A percentile compares a stretch with the other conserved stretches of the same genome.
Conservation (phyloP, 2,113 vertebrate species). For the Hoplias malabaricus region DNA sequence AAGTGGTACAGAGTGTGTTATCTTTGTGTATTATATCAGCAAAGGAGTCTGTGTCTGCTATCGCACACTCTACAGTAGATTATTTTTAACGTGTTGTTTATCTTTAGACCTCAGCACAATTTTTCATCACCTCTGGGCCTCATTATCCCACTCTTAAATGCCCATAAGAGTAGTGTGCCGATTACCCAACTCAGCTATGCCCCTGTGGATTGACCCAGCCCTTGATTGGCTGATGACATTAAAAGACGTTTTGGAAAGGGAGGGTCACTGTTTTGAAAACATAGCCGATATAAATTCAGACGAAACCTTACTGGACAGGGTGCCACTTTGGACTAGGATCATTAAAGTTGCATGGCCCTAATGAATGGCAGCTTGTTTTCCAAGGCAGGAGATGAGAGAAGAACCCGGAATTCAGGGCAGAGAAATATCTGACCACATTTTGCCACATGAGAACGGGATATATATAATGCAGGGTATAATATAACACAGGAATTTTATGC, state of each 20-base stretch:
- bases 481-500: no score
- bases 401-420: background rate
- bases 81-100: constrained; percentile 42
- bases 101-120: constrained; percentile 22
- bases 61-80: background rate
- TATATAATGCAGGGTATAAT: no score
- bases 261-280: constrained; percentile 39
- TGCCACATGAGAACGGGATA: no score
- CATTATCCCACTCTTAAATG: constrained; percentile 16
- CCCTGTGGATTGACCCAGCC: background rate
- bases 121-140: constrained; percentile 18
- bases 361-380: background rate
- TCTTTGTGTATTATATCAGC: background rate
- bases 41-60: background rate
- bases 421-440: background rate
- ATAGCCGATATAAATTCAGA: constrained; percentile 11
- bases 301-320: constrained; percentile 11
- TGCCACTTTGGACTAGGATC: background rate
- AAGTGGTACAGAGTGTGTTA: no score
- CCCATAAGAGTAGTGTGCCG: constrained; percentile 17
- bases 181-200: constrained; percentile 20
- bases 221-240: constrained; percentile 15
- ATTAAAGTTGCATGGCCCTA: background rate
- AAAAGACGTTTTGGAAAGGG: constrained; percentile 27
- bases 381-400: background rate